phyloP scores from a whole-genome alignment of 2,888 invertebrate genomes.

The Holacanthella duospinosa region DNA sequence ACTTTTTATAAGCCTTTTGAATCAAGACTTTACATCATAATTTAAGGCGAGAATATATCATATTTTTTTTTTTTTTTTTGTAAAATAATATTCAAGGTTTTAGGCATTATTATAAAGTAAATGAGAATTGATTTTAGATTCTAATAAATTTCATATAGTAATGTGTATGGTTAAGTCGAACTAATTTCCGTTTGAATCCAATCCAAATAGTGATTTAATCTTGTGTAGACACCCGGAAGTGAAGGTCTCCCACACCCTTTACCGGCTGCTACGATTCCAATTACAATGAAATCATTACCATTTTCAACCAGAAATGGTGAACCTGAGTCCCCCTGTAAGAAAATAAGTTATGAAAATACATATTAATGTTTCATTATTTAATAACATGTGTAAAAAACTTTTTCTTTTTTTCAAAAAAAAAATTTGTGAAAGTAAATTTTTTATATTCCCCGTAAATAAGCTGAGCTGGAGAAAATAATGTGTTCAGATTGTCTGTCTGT shows the following conservation, averaged over 20 bases:
- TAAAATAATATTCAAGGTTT: too few species aligned
- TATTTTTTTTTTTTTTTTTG: too few species aligned
- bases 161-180: too few species aligned
- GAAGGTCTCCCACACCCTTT: slow-evolving; percentile 13
- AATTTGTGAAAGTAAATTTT: neutral
- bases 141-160: too few species aligned
- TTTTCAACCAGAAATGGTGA: slow-evolving; percentile 10
- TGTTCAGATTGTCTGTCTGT: too few species aligned
- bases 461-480: too few species aligned
- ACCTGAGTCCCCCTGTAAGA: slow-evolving; percentile 15
- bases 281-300: slow-evolving; percentile 1
- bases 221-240: slow-evolving; percentile 16
- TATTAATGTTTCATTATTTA: neutral
- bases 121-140: too few species aligned
- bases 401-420: neutral
- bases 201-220: slow-evolving; percentile 12
- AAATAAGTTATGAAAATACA: neutral
- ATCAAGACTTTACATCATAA: too few species aligned
- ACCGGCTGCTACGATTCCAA: slow-evolving; percentile 19
- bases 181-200: slow-evolving; percentile 14
- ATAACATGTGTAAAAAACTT: neutral
- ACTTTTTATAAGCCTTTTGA: too few species aligned
- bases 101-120: too few species aligned
- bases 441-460: too few species aligned
- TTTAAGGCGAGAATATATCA: too few species aligned